Evolutionary conservation across 37 sponge, comb jelly and placozoan genomes (phyloP).

Genomic region (Cladorhizidae sp.): DNA sequence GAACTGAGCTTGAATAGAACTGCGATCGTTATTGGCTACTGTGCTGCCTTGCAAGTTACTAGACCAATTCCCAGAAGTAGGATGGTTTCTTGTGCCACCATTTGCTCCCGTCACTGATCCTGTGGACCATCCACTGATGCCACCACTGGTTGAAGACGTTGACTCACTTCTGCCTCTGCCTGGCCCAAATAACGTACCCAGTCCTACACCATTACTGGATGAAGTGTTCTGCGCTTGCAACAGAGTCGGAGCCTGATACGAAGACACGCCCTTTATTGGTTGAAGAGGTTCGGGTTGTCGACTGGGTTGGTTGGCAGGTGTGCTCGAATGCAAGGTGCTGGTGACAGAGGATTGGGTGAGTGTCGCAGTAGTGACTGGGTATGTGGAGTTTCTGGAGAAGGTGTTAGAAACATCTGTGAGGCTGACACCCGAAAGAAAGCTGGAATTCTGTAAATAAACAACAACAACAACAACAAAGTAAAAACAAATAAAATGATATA

Average conservation of each 20-base stretch:
- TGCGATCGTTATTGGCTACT: neutral
- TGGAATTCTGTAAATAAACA: conserved; percentile 2
- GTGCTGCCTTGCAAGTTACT: too few species aligned
- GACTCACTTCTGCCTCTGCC: neutral
- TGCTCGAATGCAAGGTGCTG: neutral
- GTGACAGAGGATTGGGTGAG: neutral
- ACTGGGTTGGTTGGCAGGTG: neutral
- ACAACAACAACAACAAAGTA: neutral
- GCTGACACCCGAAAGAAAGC: neutral
- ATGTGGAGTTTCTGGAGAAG: neutral
- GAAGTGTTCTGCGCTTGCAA: neutral
- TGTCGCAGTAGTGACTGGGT: neutral
- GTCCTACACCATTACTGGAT: neutral
- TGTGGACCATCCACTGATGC: neutral
- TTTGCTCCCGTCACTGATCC: neutral
- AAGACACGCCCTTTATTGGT: neutral
- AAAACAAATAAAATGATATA: neutral
- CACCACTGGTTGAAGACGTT: too few species aligned
- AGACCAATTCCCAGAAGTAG: too few species aligned
- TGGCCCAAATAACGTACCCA: neutral
- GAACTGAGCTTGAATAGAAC: neutral
- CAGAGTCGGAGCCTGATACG: neutral
- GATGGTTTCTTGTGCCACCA: too few species aligned
- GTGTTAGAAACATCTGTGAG: neutral
- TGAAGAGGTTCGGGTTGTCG: neutral